These are phyloP conservation scores for Chinchilla lanigera DNA, from an alignment of 2,113 vertebrate genomes.

Conservation along the genomic window DNA sequence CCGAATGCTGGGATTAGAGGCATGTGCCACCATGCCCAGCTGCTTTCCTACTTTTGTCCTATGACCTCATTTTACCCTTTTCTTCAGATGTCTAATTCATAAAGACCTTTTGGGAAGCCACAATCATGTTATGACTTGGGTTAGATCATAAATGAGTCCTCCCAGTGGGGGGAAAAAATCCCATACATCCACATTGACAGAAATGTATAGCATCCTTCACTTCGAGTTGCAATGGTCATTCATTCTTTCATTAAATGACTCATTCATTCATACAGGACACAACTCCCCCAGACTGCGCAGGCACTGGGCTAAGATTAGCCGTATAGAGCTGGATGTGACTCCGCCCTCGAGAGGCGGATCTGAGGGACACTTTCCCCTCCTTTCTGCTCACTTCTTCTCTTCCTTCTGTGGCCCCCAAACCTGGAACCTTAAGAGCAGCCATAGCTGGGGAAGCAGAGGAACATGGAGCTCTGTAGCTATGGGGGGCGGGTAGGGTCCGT, in stretches of 20 bases:
- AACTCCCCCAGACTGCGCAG: not conserved
- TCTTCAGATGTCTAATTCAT: not conserved
- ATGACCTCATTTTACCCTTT: not conserved
- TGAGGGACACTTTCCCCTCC: not conserved
- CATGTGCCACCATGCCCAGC: too few species aligned
- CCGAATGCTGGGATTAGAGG: too few species aligned
- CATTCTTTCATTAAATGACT: not conserved
- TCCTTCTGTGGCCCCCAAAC: not conserved
- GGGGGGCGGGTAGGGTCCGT: not conserved
- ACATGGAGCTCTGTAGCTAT: not conserved
- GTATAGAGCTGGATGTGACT: not conserved
- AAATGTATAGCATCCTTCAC: not conserved
- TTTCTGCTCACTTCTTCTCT: not conserved
- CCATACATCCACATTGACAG: not conserved
- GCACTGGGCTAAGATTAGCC: not conserved
- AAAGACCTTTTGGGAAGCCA: not conserved
- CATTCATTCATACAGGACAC: not conserved
- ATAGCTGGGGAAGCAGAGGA: not conserved
- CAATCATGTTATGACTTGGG: not conserved
- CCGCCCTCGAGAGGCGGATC: not conserved
- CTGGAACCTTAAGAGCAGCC: not conserved
- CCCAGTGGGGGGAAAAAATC: conserved; percentile 7
- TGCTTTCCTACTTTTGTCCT: not conserved
- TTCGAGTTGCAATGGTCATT: not conserved
- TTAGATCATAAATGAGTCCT: not conserved